These are phyloP conservation scores for Druon quercuslanigerum DNA, from an alignment of 1,140 invertebrate species.

Conservation along the genomic window DNA sequence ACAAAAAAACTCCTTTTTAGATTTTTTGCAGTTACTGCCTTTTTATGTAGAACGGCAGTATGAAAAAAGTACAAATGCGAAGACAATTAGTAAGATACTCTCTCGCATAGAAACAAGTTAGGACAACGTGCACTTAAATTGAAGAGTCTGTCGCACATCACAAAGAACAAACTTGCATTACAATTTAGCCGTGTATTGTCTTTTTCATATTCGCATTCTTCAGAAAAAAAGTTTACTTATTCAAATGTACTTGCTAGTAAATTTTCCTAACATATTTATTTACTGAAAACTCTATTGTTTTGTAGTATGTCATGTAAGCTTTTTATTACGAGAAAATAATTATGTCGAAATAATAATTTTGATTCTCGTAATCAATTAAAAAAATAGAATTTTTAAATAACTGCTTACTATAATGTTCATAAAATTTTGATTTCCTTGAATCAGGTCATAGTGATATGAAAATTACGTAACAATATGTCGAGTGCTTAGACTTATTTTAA, in stretches of 20 bases:
- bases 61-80: not conserved
- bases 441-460: constrained; percentile 9
- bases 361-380: no score
- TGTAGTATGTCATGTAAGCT: constrained; percentile 37
- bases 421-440: not conserved
- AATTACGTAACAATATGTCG: constrained; percentile 17
- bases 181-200: constrained; percentile 15
- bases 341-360: no score
- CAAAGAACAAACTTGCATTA: constrained; percentile 4
- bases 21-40: not conserved
- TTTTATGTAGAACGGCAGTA: not conserved
- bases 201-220: constrained; percentile 16
- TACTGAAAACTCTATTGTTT: not conserved
- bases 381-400: no score
- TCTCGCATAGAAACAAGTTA: constrained; percentile 45
- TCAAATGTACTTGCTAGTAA: no score
- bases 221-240: no score
- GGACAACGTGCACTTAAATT: constrained; percentile 48
- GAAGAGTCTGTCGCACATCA: constrained; percentile 34
- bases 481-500: not conserved
- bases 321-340: constrained; percentile 31
- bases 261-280: no score
- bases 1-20: no score
- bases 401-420: not conserved
- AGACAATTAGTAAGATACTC: constrained; percentile 38